Percentiles rank a stretch among this genome's conserved stretches.
Evolutionary conservation across 2,113 vertebrate genomes (phyloP).

Genomic region (rabbit (Oryctolagus cuniculus)): mOryCun1.1 NC_091453.1:74874001-74874500

Average conservation of each 20-base stretch:
- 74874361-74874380: slow-evolving; percentile 45
- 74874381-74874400: slow-evolving; percentile 28
- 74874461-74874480: too few species aligned
- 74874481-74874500: too few species aligned
- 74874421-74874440: slow-evolving; percentile 23
- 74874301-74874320: too few species aligned
- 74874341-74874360: background rate
- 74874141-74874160: background rate
- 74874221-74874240: slow-evolving; percentile 43
- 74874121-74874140: background rate
- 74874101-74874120: slow-evolving; percentile 13
- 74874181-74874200: background rate
- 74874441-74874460: background rate
- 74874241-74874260: background rate
- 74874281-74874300: slow-evolving; percentile 30
- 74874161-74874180: background rate
- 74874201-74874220: background rate
- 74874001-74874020: slow-evolving; percentile 9
- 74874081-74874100: slow-evolving; percentile 41
- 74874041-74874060: slow-evolving; percentile 4
- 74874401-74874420: background rate
- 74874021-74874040: background rate
- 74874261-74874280: slow-evolving; percentile 25
- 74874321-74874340: background rate
- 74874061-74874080: slow-evolving; percentile 38